These are phyloP conservation scores for Xenus cinereus DNA, from an alignment of 2,113 vertebrate species.

Conservation along the genomic window DNA sequence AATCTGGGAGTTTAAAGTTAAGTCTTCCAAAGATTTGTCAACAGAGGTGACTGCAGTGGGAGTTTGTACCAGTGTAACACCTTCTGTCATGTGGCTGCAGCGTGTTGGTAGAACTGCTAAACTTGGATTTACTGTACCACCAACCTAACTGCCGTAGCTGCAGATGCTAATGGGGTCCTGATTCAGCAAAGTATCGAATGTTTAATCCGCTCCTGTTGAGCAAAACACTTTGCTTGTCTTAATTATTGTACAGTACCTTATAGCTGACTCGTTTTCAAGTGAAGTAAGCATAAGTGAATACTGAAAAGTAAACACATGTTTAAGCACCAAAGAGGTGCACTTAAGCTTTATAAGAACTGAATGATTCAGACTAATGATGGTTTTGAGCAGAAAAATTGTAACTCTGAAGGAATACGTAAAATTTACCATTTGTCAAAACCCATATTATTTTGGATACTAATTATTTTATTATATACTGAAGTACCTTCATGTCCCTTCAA, in stretches of 20 bases:
- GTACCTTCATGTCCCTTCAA: background rate
- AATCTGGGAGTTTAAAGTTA: background rate
- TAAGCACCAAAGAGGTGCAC: background rate
- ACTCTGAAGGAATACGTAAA: background rate
- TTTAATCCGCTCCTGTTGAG: background rate
- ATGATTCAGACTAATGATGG: background rate
- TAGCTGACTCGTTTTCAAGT: background rate
- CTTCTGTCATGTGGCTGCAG: background rate
- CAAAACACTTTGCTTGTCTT: background rate
- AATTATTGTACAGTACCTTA: background rate
- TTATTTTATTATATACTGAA: conserved; percentile 2
- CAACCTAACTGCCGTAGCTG: background rate
- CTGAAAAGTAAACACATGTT: background rate
- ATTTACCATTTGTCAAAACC: background rate
- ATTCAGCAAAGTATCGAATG: background rate
- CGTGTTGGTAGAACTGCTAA: background rate
- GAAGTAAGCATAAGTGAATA: background rate
- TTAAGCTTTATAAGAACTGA: background rate
- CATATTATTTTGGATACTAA: background rate
- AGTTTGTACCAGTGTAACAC: background rate
- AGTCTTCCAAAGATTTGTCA: background rate
- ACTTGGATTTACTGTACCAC: background rate
- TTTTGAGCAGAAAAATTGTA: background rate
- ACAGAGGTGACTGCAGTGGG: background rate
- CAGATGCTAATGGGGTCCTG: background rate